Percentiles rank a stretch among this genome's conserved stretches.
Conservation (phyloP, 2,113 vertebrate species). For the Ammodytes dubius region DNA sequence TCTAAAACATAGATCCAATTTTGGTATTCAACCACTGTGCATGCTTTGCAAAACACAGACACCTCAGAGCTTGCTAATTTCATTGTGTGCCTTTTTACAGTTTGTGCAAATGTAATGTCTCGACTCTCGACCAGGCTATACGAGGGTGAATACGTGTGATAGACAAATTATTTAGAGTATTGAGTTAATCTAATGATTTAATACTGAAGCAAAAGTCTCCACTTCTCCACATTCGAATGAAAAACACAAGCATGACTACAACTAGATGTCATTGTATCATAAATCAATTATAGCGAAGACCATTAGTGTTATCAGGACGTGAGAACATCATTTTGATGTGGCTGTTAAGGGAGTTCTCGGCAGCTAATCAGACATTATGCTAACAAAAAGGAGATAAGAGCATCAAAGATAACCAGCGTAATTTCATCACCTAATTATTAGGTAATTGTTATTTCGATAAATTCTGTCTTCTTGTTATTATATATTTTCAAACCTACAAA, state of each 20-base stretch:
- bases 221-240: conserved; percentile 18
- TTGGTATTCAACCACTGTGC: conserved; percentile 48
- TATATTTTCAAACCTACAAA: neutral
- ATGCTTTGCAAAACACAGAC: conserved; percentile 54
- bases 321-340: conserved; percentile 67
- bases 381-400: conserved; percentile 59
- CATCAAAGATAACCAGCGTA: conserved; percentile 21
- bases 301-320: conserved; percentile 73
- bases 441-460: neutral
- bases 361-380: conserved; percentile 60
- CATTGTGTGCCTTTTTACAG: conserved; percentile 18
- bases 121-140: neutral
- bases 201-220: conserved; percentile 14
- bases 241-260: conserved; percentile 49
- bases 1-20: conserved; percentile 50
- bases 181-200: conserved; percentile 21
- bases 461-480: neutral
- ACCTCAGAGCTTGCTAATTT: conserved; percentile 33
- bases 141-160: neutral
- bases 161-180: conserved; percentile 1
- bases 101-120: conserved; percentile 3
- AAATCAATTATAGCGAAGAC: conserved; percentile 75
- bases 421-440: neutral
- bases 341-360: conserved; percentile 56
- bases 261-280: conserved; percentile 45